Evolutionary conservation across 2,113 vertebrate species (phyloP), one percentile per base, ranked within the genome.

Genomic region (Lepidothrix coronata): DNA sequence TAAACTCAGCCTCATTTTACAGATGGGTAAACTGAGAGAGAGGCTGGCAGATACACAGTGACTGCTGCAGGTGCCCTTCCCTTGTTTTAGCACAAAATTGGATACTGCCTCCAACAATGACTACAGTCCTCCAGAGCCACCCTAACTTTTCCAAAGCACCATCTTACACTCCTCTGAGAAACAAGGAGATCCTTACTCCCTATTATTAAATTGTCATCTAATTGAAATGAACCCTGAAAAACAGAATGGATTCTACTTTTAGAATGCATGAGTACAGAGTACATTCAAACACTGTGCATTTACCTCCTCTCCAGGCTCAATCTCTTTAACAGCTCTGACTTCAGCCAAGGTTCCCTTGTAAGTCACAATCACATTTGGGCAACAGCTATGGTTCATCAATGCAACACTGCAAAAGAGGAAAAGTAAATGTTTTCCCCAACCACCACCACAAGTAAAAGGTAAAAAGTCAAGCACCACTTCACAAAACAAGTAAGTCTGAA

Each of bases 331-430:
- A 3, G 99, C 99, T 95, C 99, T 98, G 43, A 99, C 97, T 94
- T 99, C 98, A 2, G 99, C 99, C 31, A 98, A 62, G 9, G 98
- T 99, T 62, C 99, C 99, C 62, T 98, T 98, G 91, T 98, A 99
- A 25, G 99, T 99, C 88, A 99, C 99, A 14, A 99, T 99, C 96
- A 99, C 99, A 44, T 98, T 99, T 76, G 99, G 99, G 49, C 98
- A 98, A 85, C 99, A 99, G 96, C 99, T 99, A 95, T 99, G 99
- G 97, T 99, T 99, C 97, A 99, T 98, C 80, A 99, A 79, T 0
- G 99, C 99, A 71, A 99, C 98, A 27, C 99, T 99, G 83, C 25
- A 97, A 89, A 84, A 88, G 62, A 4, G 94, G 51, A 74, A 83
- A 78, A 88, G 78, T 27, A 48, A 68, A 65, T 8, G 25, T 73